phyloP scores from a whole-genome alignment of 2,797 vertebrate genomes.

The Loris lydekkerianus region DNA sequence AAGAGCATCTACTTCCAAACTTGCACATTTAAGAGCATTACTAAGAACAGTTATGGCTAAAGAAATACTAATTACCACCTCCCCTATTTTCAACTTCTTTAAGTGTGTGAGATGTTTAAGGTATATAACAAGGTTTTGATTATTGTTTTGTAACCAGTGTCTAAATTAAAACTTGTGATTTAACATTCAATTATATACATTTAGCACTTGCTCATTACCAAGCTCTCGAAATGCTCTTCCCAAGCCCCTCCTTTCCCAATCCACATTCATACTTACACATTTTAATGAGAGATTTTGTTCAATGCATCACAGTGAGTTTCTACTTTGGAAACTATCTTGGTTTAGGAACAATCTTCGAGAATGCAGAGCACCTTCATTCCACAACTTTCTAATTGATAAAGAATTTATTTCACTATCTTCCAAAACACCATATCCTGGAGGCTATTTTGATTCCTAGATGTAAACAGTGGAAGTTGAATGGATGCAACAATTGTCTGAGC shows the following conservation, averaged over 20 bases:
- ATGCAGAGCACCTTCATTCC: background rate
- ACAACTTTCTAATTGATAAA: conserved; percentile 49
- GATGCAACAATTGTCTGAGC: background rate
- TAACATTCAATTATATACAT: background rate
- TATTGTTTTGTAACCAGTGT: background rate
- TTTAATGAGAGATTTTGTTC: conserved; percentile 22
- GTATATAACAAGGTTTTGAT: background rate
- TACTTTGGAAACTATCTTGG: too few relatives aligned
- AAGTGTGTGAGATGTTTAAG: background rate
- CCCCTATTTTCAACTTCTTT: background rate
- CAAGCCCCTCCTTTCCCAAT: background rate
- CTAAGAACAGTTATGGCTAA: background rate
- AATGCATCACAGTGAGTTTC: background rate
- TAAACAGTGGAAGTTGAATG: conserved; percentile 12
- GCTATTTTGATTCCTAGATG: conserved; percentile 43
- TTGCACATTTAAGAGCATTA: background rate
- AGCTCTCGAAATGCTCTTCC: background rate
- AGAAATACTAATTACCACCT: background rate
- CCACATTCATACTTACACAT: background rate
- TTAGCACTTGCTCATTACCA: background rate
- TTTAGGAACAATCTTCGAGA: conserved; percentile 48
- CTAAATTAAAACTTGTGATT: background rate
- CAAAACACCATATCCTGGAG: background rate
- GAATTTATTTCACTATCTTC: conserved; percentile 26
- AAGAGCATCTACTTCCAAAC: background rate